A percentile compares a stretch with the other conserved stretches of the same genome.
phyloP scores from a whole-genome alignment of 2,113 vertebrate genomes.

The Rhodinocichla rosea region DNA sequence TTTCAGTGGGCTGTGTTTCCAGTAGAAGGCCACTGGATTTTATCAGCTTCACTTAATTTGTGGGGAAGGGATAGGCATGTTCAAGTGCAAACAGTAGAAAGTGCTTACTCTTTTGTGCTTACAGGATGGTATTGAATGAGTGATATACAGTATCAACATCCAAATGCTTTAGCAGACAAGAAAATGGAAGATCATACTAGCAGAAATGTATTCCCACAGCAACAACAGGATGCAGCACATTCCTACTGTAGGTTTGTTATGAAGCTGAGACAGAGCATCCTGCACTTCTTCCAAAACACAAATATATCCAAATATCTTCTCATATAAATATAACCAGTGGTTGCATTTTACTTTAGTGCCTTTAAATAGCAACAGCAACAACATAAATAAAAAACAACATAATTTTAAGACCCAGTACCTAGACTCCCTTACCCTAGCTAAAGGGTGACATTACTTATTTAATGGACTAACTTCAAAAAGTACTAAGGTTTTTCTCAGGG shows the following conservation, averaged over 20 bases:
- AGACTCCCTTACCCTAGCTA: background rate
- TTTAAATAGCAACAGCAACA: background rate
- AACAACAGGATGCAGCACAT: background rate
- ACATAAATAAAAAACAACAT: background rate
- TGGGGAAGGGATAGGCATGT: background rate
- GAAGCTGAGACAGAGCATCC: background rate
- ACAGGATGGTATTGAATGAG: background rate
- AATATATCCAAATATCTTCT: background rate
- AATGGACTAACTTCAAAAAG: background rate
- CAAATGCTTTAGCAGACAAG: background rate
- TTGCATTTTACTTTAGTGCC: background rate
- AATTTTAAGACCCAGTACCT: background rate
- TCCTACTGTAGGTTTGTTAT: background rate
- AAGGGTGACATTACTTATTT: background rate
- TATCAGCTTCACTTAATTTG: slow-evolving; percentile 30
- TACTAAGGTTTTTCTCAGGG: background rate
- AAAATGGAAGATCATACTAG: background rate
- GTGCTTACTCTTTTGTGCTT: background rate
- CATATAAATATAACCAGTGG: background rate
- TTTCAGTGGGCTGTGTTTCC: slow-evolving; percentile 15
- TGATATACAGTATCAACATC: background rate
- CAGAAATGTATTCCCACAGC: background rate
- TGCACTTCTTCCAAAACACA: background rate
- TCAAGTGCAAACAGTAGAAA: background rate
- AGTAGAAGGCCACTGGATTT: slow-evolving; percentile 3